Percentiles rank a stretch among this genome's conserved stretches.
Evolutionary conservation across 2,888 invertebrate species (phyloP).

Genomic region (Andricus curvator): DNA sequence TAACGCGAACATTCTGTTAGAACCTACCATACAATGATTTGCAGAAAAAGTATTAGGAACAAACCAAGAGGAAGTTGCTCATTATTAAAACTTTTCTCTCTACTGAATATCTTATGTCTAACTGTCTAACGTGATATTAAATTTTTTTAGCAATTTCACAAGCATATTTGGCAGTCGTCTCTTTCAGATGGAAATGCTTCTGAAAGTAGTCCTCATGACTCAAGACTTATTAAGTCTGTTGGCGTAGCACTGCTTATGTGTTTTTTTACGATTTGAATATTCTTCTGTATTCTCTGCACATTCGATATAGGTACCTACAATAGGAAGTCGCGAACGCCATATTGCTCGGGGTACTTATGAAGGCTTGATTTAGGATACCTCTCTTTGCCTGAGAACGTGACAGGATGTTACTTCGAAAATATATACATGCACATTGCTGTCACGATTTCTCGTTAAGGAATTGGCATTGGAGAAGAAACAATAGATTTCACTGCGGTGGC

Average conservation of each 20-base stretch:
- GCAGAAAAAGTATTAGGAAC: background rate
- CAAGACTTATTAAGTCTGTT: background rate
- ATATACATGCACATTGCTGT: constrained; percentile 11
- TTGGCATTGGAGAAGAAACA: constrained; percentile 19
- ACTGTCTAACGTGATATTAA: background rate
- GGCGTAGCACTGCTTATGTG: background rate
- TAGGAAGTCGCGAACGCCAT: background rate
- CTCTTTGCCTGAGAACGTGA: constrained; percentile 19
- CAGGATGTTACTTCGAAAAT: constrained; percentile 19
- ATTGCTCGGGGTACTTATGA: background rate
- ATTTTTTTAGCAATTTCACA: background rate
- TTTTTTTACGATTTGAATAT: constrained; percentile 14
- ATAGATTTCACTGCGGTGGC: background rate
- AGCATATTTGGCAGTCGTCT: background rate
- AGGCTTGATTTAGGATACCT: constrained; percentile 17
- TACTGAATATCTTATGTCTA: background rate
- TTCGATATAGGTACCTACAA: background rate
- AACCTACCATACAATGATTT: background rate
- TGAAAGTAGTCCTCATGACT: background rate
- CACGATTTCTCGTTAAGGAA: constrained; percentile 22
- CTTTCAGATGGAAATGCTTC: constrained; percentile 13
- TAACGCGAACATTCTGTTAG: background rate
- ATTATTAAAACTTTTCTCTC: background rate
- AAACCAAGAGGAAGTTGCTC: background rate
- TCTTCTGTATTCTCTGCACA: background rate